Conservation (phyloP, 2,797 vertebrate species). For the Antennarius maculatus region DNA sequence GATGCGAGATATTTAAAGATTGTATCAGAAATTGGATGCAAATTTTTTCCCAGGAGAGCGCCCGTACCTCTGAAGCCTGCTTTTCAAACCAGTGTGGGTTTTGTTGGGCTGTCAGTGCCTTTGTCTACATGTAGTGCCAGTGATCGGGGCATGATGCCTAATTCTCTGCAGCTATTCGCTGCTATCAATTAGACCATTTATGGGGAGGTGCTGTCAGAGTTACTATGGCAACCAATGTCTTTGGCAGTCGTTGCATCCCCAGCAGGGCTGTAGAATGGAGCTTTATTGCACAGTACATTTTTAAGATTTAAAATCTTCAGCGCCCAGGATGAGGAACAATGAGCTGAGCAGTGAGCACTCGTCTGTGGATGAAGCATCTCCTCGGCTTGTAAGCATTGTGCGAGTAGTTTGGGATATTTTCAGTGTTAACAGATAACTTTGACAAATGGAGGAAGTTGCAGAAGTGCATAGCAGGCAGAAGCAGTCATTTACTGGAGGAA, state of each 20-base stretch:
- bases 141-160: constrained; percentile 32
- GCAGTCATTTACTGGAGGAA: constrained; percentile 44
- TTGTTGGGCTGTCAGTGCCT: constrained; percentile 10
- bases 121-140: constrained; percentile 38
- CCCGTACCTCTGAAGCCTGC: constrained; percentile 13
- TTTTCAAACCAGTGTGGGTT: background rate
- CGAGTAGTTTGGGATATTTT: constrained; percentile 15
- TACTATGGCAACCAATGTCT: constrained; percentile 60
- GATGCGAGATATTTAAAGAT: constrained; percentile 6
- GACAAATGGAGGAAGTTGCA: constrained; percentile 1
- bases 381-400: constrained; percentile 12
- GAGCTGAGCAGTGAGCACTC: constrained; percentile 31
- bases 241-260: constrained; percentile 53
- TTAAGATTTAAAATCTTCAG: constrained; percentile 56
- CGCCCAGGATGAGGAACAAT: constrained; percentile 49
- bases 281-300: constrained; percentile 45
- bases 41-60: constrained; percentile 20
- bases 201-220: constrained; percentile 58
- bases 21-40: background rate
- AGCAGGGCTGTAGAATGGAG: constrained; percentile 51
- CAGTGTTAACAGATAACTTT: constrained; percentile 33
- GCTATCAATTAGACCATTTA: constrained; percentile 68
- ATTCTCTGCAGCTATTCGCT: constrained; percentile 55
- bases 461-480: constrained; percentile 33
- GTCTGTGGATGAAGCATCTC: constrained; percentile 10